Percentiles rank a stretch among this genome's conserved stretches.
phyloP scores from a whole-genome alignment of 2,797 vertebrate genomes.

The Melanotaenia nigrans region DNA sequence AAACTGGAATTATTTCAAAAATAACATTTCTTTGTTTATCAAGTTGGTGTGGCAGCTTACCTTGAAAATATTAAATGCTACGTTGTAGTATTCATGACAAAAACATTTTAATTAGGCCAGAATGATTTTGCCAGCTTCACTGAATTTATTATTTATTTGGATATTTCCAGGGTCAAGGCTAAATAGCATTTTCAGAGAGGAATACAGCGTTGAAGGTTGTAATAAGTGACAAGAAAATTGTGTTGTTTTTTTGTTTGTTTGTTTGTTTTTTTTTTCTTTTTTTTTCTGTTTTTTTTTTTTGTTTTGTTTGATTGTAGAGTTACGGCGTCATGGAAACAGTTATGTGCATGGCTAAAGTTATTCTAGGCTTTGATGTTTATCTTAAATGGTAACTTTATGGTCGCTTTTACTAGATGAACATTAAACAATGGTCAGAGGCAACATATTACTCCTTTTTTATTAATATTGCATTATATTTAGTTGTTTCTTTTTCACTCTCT shows the following conservation, averaged over 20 bases:
- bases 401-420: slow-evolving; percentile 54
- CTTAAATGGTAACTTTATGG: slow-evolving; percentile 51
- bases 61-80: slow-evolving; percentile 65
- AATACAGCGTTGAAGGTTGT: slow-evolving; percentile 46
- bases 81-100: slow-evolving; percentile 47
- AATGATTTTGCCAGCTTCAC: slow-evolving; percentile 62
- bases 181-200: slow-evolving; percentile 37
- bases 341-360: slow-evolving; percentile 67
- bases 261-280: slow-evolving; percentile 13
- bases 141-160: slow-evolving; percentile 72
- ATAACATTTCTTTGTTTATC: slow-evolving; percentile 23
- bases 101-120: slow-evolving; percentile 46
- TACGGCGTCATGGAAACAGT: slow-evolving; percentile 64
- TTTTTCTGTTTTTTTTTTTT: no score
- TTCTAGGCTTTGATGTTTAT: slow-evolving; percentile 73
- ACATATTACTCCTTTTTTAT: slow-evolving; percentile 45
- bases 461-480: slow-evolving; percentile 66
- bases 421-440: slow-evolving; percentile 49
- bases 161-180: slow-evolving; percentile 60
- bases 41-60: slow-evolving; percentile 63
- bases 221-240: slow-evolving; percentile 31
- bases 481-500: slow-evolving; percentile 89
- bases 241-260: neutral
- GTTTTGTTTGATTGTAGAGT: slow-evolving; percentile 35
- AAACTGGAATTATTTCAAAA: slow-evolving; percentile 43